Evolutionary conservation across 2,113 vertebrate species (phyloP), one percentile per base, ranked within the genome.

Genomic region (Micromys minutus): DNA sequence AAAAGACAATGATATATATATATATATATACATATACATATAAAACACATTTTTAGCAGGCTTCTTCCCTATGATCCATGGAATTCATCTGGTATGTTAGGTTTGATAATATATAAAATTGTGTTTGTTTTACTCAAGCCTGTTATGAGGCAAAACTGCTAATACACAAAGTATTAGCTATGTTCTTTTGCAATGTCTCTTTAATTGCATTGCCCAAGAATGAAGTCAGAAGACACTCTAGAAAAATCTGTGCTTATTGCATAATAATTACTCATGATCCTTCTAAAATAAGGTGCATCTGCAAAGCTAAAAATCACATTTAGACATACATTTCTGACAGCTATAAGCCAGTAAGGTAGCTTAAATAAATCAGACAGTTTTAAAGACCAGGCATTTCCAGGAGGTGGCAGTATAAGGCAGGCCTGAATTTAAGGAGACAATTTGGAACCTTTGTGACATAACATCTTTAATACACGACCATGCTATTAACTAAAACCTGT

Each of bases 371-470:
- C 1, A 91, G 63, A 90, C 19, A 55, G 55, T 7, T 76, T 84
- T 91, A 67, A 87, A 83, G 50, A 90, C 85, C 71, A 87, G 13
- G n/a, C 16, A 86, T 34, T 81, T 96, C 98, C 97, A 87, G 94
- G 69, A 98, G 98, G 94, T 97, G 98, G 97, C 98, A 97, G 97
- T 93, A 94, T 74, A 47, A 93, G 95, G 92, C 95, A 96, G 69
- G 7, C 21, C 52, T 95, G 83, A n/a, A 93, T 91, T 55, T 5
- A 90, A 93, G 1, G 34, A 10, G 89, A 92, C 39, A 59, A 63
- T 76, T 39, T 93, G 63, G n/a, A 67, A 77, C 65, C 87, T 84
- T 93, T 7, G 21, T 92, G 92, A 45, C 22, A 39, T 52, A 57
- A 1, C 67, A 74, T 34, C 55, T 95, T 95, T 89, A 94, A 96